These are phyloP conservation scores for Scelioninae gen. 1 DNA, from an alignment of 2,888 invertebrate genomes.

Conservation along the genomic window DNA sequence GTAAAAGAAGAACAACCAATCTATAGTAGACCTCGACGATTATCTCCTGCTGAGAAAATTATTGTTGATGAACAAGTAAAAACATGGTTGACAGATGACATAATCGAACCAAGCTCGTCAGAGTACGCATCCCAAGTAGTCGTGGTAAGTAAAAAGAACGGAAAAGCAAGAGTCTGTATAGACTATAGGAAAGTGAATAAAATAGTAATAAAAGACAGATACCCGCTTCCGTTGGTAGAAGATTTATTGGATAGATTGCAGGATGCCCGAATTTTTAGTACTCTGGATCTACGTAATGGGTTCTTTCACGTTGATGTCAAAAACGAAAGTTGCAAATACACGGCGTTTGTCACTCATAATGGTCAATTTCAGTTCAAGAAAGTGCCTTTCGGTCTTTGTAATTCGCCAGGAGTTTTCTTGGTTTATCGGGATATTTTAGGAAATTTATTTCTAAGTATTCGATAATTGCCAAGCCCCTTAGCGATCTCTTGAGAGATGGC, in stretches of 20 bases:
- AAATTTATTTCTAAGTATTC: neutral
- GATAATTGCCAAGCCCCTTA: slow-evolving; percentile 3
- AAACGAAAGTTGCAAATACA: no score
- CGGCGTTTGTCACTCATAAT: neutral
- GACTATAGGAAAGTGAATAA: slow-evolving; percentile 70
- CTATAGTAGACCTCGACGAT: slow-evolving; percentile 18
- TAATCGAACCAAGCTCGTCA: slow-evolving; percentile 67
- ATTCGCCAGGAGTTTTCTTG: neutral
- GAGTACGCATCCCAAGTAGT: slow-evolving; percentile 57
- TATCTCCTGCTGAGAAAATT: slow-evolving; percentile 17
- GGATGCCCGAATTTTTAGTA: no score
- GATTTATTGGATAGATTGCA: neutral
- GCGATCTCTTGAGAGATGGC: neutral
- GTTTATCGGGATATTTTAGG: neutral
- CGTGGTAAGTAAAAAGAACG: slow-evolving; percentile 69
- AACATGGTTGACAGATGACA: slow-evolving; percentile 64
- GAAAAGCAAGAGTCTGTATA: slow-evolving; percentile 66
- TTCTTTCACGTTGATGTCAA: no score
- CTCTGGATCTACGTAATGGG: no score
- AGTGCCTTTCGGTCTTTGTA: neutral
- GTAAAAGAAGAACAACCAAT: slow-evolving; percentile 16
- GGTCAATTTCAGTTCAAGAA: neutral
- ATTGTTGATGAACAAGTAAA: slow-evolving; percentile 46
- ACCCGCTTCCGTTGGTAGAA: no score
- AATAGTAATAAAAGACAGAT: no score